Evolutionary conservation across 2,888 invertebrate species (phyloP).

Genomic region (Ichneumoninae sp.): DNA sequence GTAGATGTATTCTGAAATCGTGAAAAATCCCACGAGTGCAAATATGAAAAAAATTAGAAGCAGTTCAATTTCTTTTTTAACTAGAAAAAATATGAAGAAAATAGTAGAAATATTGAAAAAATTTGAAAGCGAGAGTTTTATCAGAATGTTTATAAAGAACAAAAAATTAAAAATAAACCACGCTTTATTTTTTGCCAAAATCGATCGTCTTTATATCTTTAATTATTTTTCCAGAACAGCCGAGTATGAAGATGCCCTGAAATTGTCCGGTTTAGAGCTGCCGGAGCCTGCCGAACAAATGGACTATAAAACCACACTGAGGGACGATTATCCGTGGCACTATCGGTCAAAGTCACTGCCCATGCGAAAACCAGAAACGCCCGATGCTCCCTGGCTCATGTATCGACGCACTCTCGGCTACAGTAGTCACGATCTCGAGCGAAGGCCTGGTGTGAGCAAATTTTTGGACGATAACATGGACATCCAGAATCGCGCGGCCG

Average conservation of each 20-base stretch:
- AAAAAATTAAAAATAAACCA: neutral
- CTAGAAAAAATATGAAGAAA: too few relatives aligned
- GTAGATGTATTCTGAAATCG: too few relatives aligned
- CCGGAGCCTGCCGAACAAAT: constrained; percentile 58
- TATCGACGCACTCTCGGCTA: constrained; percentile 75
- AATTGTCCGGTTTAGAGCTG: constrained; percentile 60
- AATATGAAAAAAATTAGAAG: too few relatives aligned
- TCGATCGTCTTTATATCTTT: neutral
- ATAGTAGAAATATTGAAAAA: too few relatives aligned
- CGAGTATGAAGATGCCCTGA: constrained; percentile 57
- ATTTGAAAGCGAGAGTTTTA: neutral
- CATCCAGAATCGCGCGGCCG: constrained; percentile 70
- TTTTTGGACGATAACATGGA: constrained; percentile 77
- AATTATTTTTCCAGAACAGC: constrained; percentile 40
- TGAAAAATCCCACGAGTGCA: too few relatives aligned
- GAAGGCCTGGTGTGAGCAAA: constrained; percentile 68
- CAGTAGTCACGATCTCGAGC: constrained; percentile 68
- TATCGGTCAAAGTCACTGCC: constrained; percentile 64
- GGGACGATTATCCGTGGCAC: constrained; percentile 69
- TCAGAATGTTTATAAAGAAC: neutral
- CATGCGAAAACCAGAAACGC: constrained; percentile 45
- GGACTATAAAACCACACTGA: constrained; percentile 73
- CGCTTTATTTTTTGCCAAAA: neutral
- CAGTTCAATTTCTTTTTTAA: too few relatives aligned
- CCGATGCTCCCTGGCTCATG: constrained; percentile 72